These are phyloP conservation scores for Scaptomyza caliginosa DNA, from an alignment of 2,888 invertebrate genomes.

Conservation along the genomic window DNA sequence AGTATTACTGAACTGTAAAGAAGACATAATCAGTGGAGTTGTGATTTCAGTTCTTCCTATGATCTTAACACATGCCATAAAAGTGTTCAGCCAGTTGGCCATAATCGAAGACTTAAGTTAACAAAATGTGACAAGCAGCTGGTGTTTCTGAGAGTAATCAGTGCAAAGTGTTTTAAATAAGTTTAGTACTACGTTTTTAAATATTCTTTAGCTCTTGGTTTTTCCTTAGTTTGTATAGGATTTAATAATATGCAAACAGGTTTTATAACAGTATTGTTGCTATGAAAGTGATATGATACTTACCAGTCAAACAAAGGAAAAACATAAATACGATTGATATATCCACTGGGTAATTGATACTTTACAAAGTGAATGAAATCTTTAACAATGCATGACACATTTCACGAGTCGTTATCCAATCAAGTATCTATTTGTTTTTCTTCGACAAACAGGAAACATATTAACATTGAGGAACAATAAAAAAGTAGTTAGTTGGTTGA, in stretches of 20 bases:
- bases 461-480: constrained; percentile 2
- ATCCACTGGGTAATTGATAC: not conserved
- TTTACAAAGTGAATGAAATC: not conserved
- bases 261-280: too few species aligned
- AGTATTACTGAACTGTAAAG: constrained; percentile 6
- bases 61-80: constrained; percentile 64
- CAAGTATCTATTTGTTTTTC: not conserved
- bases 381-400: not conserved
- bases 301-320: too few species aligned
- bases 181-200: too few species aligned
- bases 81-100: constrained; percentile 55
- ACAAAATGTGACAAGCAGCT: not conserved
- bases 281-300: too few species aligned
- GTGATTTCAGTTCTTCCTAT: constrained; percentile 23
- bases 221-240: too few species aligned
- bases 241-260: too few species aligned
- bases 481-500: not conserved
- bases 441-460: not conserved
- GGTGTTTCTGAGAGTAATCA: too few species aligned
- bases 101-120: constrained; percentile 46
- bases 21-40: constrained; percentile 17
- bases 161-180: too few species aligned
- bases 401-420: not conserved
- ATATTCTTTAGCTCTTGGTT: too few species aligned
- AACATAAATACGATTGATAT: too few species aligned